Evolutionary conservation across 2,888 invertebrate species (phyloP).

Genomic region (Erynnis tages): DNA sequence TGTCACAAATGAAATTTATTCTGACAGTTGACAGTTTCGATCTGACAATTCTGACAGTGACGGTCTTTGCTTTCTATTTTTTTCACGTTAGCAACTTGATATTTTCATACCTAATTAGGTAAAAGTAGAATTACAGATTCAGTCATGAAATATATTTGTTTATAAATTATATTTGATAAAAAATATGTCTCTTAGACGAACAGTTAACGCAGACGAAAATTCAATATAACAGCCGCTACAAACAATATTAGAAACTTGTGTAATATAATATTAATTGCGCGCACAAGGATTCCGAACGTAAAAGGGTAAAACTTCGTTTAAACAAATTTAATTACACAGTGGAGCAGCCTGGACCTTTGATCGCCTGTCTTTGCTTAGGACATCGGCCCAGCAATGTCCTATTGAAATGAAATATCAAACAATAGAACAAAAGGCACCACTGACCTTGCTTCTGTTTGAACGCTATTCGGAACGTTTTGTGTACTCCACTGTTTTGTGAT

Average conservation of each 20-base stretch:
- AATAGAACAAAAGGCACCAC: constrained; percentile 1
- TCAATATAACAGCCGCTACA: background rate
- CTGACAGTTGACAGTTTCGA: constrained; percentile 13
- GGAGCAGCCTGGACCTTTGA: constrained; percentile 6
- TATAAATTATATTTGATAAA: too few species aligned
- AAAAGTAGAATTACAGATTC: background rate
- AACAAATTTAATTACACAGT: constrained; percentile 14
- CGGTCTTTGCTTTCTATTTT: too few species aligned
- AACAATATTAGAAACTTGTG: constrained; percentile 19
- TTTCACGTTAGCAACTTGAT: too few species aligned
- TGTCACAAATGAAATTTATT: constrained; percentile 20
- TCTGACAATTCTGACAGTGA: background rate
- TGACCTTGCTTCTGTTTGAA: constrained; percentile 5
- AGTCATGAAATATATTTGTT: too few species aligned
- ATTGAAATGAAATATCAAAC: constrained; percentile 12
- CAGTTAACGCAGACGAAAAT: background rate
- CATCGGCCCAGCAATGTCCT: background rate
- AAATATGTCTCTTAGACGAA: too few species aligned
- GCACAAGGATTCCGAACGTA: constrained; percentile 2
- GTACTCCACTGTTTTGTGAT: background rate
- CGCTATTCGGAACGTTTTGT: background rate
- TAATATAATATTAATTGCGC: constrained; percentile 18
- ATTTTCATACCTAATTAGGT: too few species aligned
- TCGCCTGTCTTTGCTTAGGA: constrained; percentile 18
- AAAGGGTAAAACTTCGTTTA: constrained; percentile 17